Percentiles rank a stretch among this genome's conserved stretches.
Conservation (phyloP, 2,888 invertebrate genomes). For the Eupithecia insigniata region DNA sequence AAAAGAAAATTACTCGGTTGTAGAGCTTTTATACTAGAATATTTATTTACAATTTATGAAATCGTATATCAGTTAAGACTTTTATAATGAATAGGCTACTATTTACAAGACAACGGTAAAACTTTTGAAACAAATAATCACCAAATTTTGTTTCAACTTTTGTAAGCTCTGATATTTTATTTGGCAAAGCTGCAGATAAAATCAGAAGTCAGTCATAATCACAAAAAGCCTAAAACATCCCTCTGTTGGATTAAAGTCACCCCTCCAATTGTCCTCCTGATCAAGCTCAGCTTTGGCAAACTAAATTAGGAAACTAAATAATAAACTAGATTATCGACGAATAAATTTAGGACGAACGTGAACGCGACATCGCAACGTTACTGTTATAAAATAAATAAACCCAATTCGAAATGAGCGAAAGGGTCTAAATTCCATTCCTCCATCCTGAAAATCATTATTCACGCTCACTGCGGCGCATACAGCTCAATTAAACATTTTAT, state of each 20-base stretch:
- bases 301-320: neutral
- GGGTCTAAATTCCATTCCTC: conserved; percentile 2
- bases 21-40: neutral
- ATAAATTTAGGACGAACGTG: neutral
- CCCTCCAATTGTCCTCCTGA: neutral
- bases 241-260: neutral
- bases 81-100: neutral
- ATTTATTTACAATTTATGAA: neutral
- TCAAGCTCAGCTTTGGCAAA: neutral
- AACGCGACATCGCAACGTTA: no score
- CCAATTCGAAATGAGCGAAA: conserved; percentile 4
- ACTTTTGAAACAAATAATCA: neutral
- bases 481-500: conserved; percentile 46
- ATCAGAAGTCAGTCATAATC: neutral
- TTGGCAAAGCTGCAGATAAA: no score
- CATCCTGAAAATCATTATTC: conserved; percentile 32
- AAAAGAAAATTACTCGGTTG: neutral
- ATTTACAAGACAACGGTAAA: neutral
- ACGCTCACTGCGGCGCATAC: conserved; percentile 33
- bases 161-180: neutral
- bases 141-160: neutral
- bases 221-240: no score
- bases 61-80: neutral
- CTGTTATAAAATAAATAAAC: neutral
- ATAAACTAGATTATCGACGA: neutral